Evolutionary conservation across 2,113 vertebrate species (phyloP).

Genomic region (Ranitomeya imitator): DNA sequence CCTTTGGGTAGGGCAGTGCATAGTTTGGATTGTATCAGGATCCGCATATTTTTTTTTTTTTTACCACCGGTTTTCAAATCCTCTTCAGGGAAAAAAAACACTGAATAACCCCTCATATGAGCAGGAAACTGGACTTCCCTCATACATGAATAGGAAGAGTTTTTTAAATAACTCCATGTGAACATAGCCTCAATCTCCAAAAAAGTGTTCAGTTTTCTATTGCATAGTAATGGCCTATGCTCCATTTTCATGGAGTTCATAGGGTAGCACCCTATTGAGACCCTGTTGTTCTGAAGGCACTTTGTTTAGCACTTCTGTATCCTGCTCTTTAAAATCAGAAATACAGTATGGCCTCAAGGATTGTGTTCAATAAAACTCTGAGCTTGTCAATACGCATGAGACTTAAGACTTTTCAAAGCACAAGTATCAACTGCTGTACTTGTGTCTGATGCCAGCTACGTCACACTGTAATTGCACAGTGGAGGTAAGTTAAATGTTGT

Average conservation of each 20-base stretch:
- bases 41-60: too few species aligned
- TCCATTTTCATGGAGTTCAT: too few species aligned
- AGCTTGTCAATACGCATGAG: neutral
- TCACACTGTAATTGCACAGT: neutral
- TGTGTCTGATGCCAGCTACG: neutral
- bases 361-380: neutral
- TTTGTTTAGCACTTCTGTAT: neutral
- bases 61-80: too few species aligned
- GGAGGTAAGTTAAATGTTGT: constrained; percentile 6
- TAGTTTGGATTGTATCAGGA: too few species aligned
- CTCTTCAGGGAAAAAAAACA: too few species aligned
- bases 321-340: neutral
- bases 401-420: too few species aligned
- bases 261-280: neutral
- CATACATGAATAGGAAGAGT: too few species aligned
- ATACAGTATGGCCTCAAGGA: neutral
- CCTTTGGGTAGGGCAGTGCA: too few species aligned
- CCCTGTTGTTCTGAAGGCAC: neutral
- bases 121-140: too few species aligned
- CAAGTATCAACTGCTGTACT: neutral
- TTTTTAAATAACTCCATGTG: too few species aligned
- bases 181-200: too few species aligned
- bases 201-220: neutral
- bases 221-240: neutral
- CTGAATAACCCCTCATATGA: too few species aligned